Percentiles rank a stretch among this genome's conserved stretches.
phyloP scores from a whole-genome alignment of 2,797 vertebrate species.

The Babyrousa celebensis region DNA sequence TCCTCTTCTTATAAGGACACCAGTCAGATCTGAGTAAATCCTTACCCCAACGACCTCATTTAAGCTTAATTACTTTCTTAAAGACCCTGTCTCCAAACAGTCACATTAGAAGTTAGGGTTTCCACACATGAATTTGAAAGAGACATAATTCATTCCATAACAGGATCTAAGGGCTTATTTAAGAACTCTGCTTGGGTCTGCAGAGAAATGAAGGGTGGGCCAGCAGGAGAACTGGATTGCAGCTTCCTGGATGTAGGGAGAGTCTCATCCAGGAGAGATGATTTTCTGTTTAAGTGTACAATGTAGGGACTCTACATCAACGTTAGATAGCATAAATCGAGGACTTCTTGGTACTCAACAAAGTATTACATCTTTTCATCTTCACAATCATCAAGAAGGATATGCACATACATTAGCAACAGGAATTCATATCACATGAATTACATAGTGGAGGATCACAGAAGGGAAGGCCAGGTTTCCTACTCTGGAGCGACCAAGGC shows the following conservation, averaged over 20 bases:
- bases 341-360: neutral
- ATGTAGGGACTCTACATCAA: neutral
- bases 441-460: neutral
- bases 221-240: neutral
- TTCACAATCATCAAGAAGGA: neutral
- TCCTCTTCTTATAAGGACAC: neutral
- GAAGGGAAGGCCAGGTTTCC: neutral
- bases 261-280: neutral
- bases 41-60: neutral
- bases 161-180: neutral
- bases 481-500: neutral
- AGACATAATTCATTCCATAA: neutral
- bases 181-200: slow-evolving; percentile 26
- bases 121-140: neutral
- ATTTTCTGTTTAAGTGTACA: neutral
- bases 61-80: neutral
- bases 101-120: slow-evolving; percentile 2
- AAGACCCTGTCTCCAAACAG: neutral
- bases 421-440: neutral
- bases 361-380: slow-evolving; percentile 10
- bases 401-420: neutral
- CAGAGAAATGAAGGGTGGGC: neutral
- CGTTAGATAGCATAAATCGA: neutral
- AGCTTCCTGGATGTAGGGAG: neutral
- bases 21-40: neutral